These are phyloP conservation scores for Chaetura pelagica DNA, from an alignment of 2,113 vertebrate species.

Conservation along the genomic window DNA sequence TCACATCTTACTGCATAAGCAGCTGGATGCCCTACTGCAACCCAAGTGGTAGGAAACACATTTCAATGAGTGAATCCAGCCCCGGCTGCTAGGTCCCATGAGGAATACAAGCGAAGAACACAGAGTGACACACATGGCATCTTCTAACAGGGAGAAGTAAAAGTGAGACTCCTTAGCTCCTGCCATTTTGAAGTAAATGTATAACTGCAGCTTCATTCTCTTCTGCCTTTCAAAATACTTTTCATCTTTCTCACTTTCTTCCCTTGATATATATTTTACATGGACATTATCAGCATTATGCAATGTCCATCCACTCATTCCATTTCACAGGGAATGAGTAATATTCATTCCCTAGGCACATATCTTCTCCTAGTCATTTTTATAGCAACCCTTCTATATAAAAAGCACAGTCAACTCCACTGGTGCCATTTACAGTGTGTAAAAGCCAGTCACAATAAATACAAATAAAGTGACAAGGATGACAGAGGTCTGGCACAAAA, in stretches of 20 bases:
- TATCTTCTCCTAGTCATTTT: not conserved
- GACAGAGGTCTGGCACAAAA: not conserved
- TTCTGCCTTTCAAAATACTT: not conserved
- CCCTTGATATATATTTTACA: not conserved
- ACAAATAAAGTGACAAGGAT: not conserved
- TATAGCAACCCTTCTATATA: not conserved
- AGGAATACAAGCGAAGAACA: not conserved
- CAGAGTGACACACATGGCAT: not conserved
- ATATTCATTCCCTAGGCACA: not conserved
- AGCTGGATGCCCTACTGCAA: not conserved
- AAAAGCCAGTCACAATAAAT: slow-evolving; percentile 1
- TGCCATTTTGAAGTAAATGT: not conserved
- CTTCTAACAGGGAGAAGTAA: not conserved
- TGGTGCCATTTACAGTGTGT: not conserved
- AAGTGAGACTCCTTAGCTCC: not conserved
- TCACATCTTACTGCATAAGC: not conserved
- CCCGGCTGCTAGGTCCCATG: not conserved
- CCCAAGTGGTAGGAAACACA: not conserved
- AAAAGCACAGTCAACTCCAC: not conserved
- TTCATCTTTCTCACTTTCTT: not conserved
- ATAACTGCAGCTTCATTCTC: not conserved
- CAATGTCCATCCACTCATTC: not conserved
- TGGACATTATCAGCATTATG: not conserved
- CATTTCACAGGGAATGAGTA: not conserved
- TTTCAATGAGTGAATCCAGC: not conserved